Evolutionary conservation across 2,113 vertebrate species (phyloP).

Genomic region (Mustela lutreola): DNA sequence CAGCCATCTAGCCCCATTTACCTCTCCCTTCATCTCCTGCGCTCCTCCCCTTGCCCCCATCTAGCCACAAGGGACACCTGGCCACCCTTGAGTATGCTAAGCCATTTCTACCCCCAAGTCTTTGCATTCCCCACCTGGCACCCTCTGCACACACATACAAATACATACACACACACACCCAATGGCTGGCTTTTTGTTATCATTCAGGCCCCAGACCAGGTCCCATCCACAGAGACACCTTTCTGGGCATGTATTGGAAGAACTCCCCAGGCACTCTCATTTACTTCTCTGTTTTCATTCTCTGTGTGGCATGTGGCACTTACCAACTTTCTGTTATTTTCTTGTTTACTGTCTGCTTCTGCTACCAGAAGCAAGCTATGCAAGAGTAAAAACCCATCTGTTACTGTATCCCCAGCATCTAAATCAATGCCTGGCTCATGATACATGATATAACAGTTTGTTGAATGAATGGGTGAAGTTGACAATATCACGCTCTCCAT

Average conservation of each 20-base stretch:
- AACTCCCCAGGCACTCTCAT: not conserved
- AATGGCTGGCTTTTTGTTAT: not conserved
- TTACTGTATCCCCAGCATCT: not conserved
- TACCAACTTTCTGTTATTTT: slow-evolving; percentile 46
- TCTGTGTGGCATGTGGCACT: not conserved
- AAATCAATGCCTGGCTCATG: not conserved
- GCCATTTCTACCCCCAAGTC: not conserved
- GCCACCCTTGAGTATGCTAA: not conserved
- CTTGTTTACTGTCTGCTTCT: slow-evolving; percentile 63
- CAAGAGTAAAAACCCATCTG: slow-evolving; percentile 61
- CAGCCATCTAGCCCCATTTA: not conserved
- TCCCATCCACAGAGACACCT: not conserved
- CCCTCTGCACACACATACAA: not conserved
- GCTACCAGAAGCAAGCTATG: slow-evolving; percentile 60
- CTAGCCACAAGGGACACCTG: not conserved
- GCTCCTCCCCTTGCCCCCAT: not conserved
- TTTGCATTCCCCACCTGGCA: not conserved
- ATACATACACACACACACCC: not conserved
- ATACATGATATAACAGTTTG: not conserved
- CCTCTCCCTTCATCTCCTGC: not conserved
- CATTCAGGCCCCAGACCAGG: not conserved
- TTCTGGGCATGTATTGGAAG: not conserved
- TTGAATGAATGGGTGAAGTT: not conserved
- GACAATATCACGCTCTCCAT: not conserved
- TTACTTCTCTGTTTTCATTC: slow-evolving; percentile 47